Base-by-base conservation (phyloP, 1,140 invertebrate genomes). In the Adoxophyes honmai region DNA sequence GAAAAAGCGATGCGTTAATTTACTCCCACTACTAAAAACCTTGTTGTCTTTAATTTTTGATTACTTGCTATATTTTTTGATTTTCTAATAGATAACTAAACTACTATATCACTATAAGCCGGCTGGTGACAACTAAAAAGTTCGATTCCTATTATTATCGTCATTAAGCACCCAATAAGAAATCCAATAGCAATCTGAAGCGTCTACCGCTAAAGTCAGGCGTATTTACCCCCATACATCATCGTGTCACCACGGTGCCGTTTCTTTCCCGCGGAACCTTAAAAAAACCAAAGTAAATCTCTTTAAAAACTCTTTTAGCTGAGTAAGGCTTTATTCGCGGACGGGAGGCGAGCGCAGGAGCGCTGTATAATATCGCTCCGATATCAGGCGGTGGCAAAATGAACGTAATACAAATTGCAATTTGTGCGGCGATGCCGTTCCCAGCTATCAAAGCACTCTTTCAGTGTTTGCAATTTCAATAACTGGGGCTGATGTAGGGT, bases 351-450 rank as follows among this genome's bases (percentile, higher is more conserved):
- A 2, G 16, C 18, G 42, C 42, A 28, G 42, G 42, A 48, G 42
- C 16, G 42, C 16, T 48, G 42, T 48, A 48, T 48, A 48, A 48
- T 48, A 48, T 48, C 42, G 42, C 5, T 18, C 42, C 42, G 42
- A 48, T 48, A 48, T 48, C 42, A 21, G 42, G 42, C 42, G 42
- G 13, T 10, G 34, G 37, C 55, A 48, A 57, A 57, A 57, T 57
- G 42, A 57, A 28, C 55, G 33, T 57, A 57, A 57, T 57, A 57
- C 55, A 57, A 57, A 57, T 51, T 57, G 42, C 42, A 48, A 57
- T 57, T 57, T 57, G 39, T 51, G 55, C 42, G 39, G 55, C 55
- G 34, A n/a, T 14, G 34, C 28, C 33, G 14, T 18, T 18, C 55
- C 38, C 54, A 21, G 34, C 55, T 57, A 57, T 57, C 28, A 57